Percentiles rank a stretch among this genome's conserved stretches.
Conservation (phyloP, 2,113 vertebrate genomes). For the Pelodiscus sinensis region DNA sequence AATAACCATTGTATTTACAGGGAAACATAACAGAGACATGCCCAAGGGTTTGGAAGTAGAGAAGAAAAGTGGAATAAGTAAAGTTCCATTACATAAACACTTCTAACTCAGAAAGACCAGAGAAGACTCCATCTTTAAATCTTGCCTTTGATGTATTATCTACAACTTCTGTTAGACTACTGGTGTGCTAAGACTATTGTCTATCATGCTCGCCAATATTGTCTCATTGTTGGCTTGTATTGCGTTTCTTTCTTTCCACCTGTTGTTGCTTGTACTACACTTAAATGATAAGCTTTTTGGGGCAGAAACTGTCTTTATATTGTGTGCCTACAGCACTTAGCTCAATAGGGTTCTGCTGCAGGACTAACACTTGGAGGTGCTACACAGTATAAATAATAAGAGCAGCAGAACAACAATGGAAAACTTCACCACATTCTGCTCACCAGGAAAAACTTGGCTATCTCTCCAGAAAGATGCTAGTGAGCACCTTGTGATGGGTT, state of each 20-base stretch:
- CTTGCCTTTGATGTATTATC: neutral
- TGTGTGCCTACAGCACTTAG: neutral
- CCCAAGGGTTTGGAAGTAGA: neutral
- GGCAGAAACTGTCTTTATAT: neutral
- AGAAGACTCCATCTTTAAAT: neutral
- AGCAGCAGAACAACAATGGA: neutral
- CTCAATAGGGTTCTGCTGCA: neutral
- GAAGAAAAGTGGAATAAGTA: neutral
- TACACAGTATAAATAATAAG: slow-evolving; percentile 28
- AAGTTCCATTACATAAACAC: neutral
- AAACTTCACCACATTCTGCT: slow-evolving; percentile 18
- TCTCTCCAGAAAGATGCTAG: slow-evolving; percentile 17
- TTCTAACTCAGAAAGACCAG: neutral
- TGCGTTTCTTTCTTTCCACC: neutral
- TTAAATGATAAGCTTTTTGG: neutral
- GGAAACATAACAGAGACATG: neutral
- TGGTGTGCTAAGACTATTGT: neutral
- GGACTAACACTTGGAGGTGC: neutral
- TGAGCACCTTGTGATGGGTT: neutral
- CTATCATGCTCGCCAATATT: neutral
- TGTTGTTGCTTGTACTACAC: neutral
- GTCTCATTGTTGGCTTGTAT: neutral
- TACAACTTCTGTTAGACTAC: neutral
- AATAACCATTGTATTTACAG: neutral
- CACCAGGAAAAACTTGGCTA: slow-evolving; percentile 27